Evolutionary conservation across 2,888 invertebrate genomes (phyloP).

Genomic region (Leucophenga montana): DNA sequence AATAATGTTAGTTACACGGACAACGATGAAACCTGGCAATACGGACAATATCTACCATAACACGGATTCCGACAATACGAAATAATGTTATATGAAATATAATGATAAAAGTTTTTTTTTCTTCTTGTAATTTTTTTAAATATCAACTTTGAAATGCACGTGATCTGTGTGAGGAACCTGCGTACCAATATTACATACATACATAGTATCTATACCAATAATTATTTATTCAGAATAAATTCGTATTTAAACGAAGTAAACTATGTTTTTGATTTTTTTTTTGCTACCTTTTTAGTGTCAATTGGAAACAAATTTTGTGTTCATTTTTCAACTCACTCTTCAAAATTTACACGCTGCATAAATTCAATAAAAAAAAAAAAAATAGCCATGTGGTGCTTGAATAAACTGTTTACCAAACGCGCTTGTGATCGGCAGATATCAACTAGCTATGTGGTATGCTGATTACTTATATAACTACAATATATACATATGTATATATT

Average conservation of each 20-base stretch:
- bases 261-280: too few relatives aligned
- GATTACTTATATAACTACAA: neutral
- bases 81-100: too few relatives aligned
- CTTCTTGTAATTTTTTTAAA: too few relatives aligned
- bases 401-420: neutral
- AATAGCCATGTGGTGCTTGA: neutral
- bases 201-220: too few relatives aligned
- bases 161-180: too few relatives aligned
- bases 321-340: neutral
- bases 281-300: too few relatives aligned
- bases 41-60: constrained; percentile 65
- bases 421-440: neutral
- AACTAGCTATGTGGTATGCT: neutral
- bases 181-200: too few relatives aligned
- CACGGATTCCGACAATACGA: neutral
- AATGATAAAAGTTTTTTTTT: too few relatives aligned
- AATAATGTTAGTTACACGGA: constrained; percentile 39
- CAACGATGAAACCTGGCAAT: constrained; percentile 49
- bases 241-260: too few relatives aligned
- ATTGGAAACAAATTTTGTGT: neutral
- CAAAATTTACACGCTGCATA: neutral
- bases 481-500: too few relatives aligned
- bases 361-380: constrained; percentile 6
- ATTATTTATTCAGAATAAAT: too few relatives aligned
- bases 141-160: too few relatives aligned